Base-by-base conservation (phyloP, 2,113 vertebrate genomes). In the Okapia johnstoni region DNA sequence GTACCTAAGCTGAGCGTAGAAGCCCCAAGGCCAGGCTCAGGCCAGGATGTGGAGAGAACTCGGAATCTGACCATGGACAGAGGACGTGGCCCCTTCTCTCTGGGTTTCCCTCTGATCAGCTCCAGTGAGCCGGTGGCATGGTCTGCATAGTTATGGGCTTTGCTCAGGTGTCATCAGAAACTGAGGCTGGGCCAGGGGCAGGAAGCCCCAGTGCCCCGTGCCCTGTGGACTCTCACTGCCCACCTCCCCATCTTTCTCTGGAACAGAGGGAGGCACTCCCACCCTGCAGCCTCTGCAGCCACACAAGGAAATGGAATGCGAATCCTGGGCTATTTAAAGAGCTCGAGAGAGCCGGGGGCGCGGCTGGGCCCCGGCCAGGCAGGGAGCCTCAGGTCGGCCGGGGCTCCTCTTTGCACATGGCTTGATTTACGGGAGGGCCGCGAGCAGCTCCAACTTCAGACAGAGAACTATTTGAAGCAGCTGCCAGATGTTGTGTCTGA, bases 401-500 rank as follows among this genome's bases (percentile, higher is more conserved):
- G 50, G 92, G 77, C 95, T 97, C 97, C 97, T 97, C 98, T 52
- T 6, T 87, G 96, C 98, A 98, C 98, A 66, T 98, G 98, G 98
- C 97, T 98, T 98, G 98, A 98, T 98, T 99, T 6, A 98, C 93
- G 55, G 96, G 98, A 94, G 94, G 89, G n/a, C 96, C 7, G 58
- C 36, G 13, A 98, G 91, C 98, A 46, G 57, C 97, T 98, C 98
- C 98, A 97, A 96, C 98, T 98, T 98, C 98, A 99, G 99, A 99
- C 99, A 98, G 26, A 98, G 50, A 99, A 98, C 96, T 99, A 98
- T 99, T 98, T 97, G 97, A 98, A 98, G 98, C 98, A 76, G 98
- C 98, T 98, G 98, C 99, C 99, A 99, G 98, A 98, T 98, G 98
- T 99, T 99, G 97, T 98, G 99, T 99, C 99, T 99, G 99, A 83